Evolutionary conservation across 2,113 vertebrate species (phyloP), one percentile per base, ranked within the genome.

Genomic region (Pavo muticus): DNA sequence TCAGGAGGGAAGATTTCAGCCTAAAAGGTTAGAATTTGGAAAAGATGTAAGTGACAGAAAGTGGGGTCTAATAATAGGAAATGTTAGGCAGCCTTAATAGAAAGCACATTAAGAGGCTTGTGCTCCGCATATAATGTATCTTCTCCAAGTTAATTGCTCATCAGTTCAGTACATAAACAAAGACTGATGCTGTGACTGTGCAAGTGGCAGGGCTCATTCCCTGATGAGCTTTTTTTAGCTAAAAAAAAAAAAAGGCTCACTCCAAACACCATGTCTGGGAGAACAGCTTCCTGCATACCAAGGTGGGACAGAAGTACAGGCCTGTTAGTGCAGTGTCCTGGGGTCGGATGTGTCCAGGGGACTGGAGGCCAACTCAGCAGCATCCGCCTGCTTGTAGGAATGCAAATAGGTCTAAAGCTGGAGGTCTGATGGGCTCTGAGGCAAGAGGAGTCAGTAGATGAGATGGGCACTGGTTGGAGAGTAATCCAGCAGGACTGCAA

Each of bases 61-160:
- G 67, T 48, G n/a, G 29, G 27, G 59, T 88, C 77, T 94, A 90
- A 88, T 65, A 90, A 90, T 69, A 86, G 91, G 52, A 78, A 87
- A 30, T 37, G 61, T 48, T 61, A 83, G 76, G 61, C 90, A 95
- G 61, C 73, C 76, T 72, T 86, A 90, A 90, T 65, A 91, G 75
- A 90, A 95, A 93, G 80, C 76, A 45, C 57, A 44, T 88, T 88
- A 86, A 0, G 2, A 77, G 69, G 42, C 61, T 65, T 88, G 76
- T 47, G 88, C 79, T 94, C 79, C 78, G 95, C 91, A 91, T 94
- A 88, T 74, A 88, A 91, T 93, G 44, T 44, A 40, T 91, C 44
- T 8, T 84, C 91, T 90, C 61, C 63, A 48, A 94, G 90, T 88
- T 94, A 95, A 95, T 94, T 94, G 93, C 94, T 96, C 93, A 73